Evolutionary conservation across 2,888 invertebrate species (phyloP), one percentile per base, ranked within the genome.

Genomic region (Leuctra nigra): DNA sequence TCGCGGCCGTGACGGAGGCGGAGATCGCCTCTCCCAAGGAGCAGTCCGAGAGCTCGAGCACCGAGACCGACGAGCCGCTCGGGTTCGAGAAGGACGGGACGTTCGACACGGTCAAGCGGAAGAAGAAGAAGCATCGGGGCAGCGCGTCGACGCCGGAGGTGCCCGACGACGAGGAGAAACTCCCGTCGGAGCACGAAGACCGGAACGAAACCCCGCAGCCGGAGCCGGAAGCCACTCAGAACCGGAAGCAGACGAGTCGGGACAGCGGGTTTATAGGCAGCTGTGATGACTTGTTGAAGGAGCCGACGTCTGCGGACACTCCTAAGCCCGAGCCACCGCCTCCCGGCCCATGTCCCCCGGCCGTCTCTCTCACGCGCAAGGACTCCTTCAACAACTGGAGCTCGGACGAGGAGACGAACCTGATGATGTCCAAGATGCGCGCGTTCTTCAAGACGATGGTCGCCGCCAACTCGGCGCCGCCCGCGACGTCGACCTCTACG

Each of bases 311-410:
- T 73, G 75, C 54, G 29, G 44, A 44, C 18, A 29, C 29, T 11
- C 7, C 11, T 11, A 29, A 29, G 11, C 11, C 29, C 6, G 29
- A 29, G 11, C 29, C 11, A 7, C 29, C 29, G 11, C 41, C 14
- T 14, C 41, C 14, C 4, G 41, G 58, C 39, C 74, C 78, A 36
- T 78, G 81, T 11, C 75, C 78, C 53, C 75, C 77, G 52, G 77
- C 73, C 63, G 69, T 70, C 6, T 79, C 83, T 13, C 73, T 91
- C 24, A 83, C 85, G 35, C 78, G 91, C 61, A 91, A 91, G 72
- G 91, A 92, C 70, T 91, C 91, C 69, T 92, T 92, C 73, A 92
- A 91, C 69, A 92, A 92, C 68, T 93, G 92, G 91, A 91, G 91
- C 62, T 91, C 91, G 2, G 92, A 93, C 68, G 93, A 93, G 69